phyloP scores from a whole-genome alignment of 2,888 invertebrate genomes.

The Endotricha flammealis region DNA sequence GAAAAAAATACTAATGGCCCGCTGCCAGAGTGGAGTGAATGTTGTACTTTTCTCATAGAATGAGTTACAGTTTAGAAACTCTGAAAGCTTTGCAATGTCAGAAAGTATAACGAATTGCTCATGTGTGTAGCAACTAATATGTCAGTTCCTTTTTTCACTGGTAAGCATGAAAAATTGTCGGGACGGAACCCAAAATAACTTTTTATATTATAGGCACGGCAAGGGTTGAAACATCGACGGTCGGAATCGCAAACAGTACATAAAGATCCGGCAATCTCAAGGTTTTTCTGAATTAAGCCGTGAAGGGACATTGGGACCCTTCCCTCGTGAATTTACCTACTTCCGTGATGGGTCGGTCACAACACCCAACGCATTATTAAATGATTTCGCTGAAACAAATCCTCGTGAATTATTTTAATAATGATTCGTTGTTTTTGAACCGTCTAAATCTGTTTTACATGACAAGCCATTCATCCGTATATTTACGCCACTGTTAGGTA shows the following conservation, averaged over 20 bases:
- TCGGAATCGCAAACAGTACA: conserved; percentile 66
- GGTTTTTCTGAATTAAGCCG: conserved; percentile 67
- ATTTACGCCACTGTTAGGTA: no score
- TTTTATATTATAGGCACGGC: conserved; percentile 58
- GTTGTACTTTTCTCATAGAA: no score
- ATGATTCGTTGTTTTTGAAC: conserved; percentile 25
- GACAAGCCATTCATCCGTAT: no score
- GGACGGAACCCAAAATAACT: conserved; percentile 47
- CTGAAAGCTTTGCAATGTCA: conserved; percentile 8
- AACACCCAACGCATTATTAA: conserved; percentile 54
- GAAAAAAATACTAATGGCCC: no score
- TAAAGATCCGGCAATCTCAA: conserved; percentile 63
- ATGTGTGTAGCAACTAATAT: conserved; percentile 31
- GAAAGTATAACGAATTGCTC: conserved; percentile 5
- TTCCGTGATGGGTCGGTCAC: conserved; percentile 25
- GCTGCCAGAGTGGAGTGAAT: no score
- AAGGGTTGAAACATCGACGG: conserved; percentile 65
- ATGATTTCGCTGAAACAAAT: conserved; percentile 59
- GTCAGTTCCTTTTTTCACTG: conserved; percentile 33
- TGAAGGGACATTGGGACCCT: conserved; percentile 54
- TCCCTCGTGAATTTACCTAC: conserved; percentile 47
- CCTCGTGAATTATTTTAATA: conserved; percentile 44
- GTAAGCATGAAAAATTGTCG: conserved; percentile 44
- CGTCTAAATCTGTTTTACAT: no score
- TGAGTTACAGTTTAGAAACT: no score